Evolutionary conservation across 2,888 invertebrate genomes (phyloP), one percentile per base, ranked within the genome.

Genomic region (Minunthozetes semirufus): DNA sequence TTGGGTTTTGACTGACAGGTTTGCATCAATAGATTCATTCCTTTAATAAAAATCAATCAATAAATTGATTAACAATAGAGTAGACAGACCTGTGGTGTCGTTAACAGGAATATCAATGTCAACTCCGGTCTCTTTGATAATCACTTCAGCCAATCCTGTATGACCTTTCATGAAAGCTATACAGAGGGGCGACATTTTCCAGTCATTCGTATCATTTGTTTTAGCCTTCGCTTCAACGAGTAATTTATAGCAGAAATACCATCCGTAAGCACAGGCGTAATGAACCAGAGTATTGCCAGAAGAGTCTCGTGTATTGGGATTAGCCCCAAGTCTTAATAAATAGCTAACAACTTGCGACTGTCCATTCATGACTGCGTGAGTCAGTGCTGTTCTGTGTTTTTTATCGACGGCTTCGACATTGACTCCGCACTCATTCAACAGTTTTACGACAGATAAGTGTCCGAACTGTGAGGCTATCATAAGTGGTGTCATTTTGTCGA

Each of bases 181-280:
- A 72, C 83, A 84, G 56, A 86, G 78, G 8, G 86, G 86, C 1
- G 85, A 84, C 42, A 86, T 82, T 82, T 84, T 84, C 84, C 85
- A 85, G 72, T 82, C 81, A 79, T 84, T 85, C 17, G 81, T 77
- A n/a, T 79, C 80, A 78, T 81, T 82, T 4, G 83, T 80, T 70
- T 76, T 77, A 42, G 84, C 84, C 13, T 81, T 82, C 29, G 81
- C 81, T 77, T 84, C 83, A 19, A 85, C 80, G 19, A 86, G 81
- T 11, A 85, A 78, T 77, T 85, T 82, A 33, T 85, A 80, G 75
- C 82, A 82, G 78, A 83, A 84, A 79, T 84, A 83, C 85, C 86
- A 86, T 22, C 86, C 86, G 79, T 86, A 86, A 0, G 85, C 85
- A 68, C 84, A 83, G 2, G 86, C 86, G 80, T 86, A 86, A 80